Evolutionary conservation across 1,140 invertebrate genomes (phyloP).

Genomic region (Microplitis mediator): DNA sequence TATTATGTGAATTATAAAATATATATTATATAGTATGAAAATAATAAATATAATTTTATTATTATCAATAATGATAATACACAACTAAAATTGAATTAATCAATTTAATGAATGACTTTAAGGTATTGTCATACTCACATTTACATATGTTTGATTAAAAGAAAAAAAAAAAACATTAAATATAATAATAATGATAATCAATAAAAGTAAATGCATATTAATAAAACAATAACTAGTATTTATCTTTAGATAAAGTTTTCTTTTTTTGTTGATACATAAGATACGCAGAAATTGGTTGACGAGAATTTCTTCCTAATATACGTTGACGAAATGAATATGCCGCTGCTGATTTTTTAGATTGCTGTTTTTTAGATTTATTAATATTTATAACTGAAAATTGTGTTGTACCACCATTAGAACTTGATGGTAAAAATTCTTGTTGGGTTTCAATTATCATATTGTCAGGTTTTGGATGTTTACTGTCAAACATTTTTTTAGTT

Average conservation of each 20-base stretch:
- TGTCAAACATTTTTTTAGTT: slow-evolving; percentile 27
- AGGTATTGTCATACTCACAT: too few relatives aligned
- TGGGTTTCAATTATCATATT: slow-evolving; percentile 26
- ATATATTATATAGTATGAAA: too few relatives aligned
- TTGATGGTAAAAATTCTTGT: slow-evolving; percentile 25
- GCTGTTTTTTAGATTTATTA: slow-evolving; percentile 30
- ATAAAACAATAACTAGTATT: not conserved
- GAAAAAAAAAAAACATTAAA: not conserved
- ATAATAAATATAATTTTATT: too few relatives aligned
- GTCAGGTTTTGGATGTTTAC: not conserved
- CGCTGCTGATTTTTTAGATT: not conserved
- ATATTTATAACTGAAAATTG: slow-evolving; percentile 40
- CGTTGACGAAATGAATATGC: slow-evolving; percentile 34
- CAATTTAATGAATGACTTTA: too few relatives aligned
- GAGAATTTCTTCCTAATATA: slow-evolving; percentile 40
- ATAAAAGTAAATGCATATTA: not conserved
- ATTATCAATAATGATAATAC: too few relatives aligned
- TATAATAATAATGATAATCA: not conserved
- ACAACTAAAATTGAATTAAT: too few relatives aligned
- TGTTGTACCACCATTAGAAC: slow-evolving; percentile 38
- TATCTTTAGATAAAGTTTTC: slow-evolving; percentile 25
- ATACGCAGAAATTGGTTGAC: slow-evolving; percentile 37
- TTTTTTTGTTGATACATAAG: slow-evolving; percentile 41
- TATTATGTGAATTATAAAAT: too few relatives aligned
- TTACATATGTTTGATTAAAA: too few relatives aligned